Conservation (phyloP, 2,113 vertebrate genomes). For the Istiophorus platypterus region DNA sequence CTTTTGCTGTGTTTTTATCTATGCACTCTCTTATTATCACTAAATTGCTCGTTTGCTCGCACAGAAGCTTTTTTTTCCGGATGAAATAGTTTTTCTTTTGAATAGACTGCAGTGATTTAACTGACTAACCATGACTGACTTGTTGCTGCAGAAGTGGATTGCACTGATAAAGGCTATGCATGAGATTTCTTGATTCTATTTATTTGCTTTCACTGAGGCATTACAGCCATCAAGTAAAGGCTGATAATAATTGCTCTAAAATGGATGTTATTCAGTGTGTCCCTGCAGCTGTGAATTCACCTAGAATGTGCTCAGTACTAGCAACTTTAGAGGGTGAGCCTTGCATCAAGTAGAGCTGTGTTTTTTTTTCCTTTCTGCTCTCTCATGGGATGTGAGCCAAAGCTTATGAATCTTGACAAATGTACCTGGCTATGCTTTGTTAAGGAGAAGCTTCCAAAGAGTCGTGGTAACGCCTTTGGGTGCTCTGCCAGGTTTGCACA, state of each 20-base stretch:
- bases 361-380: slow-evolving; percentile 4
- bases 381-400: slow-evolving; percentile 68
- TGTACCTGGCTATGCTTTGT: slow-evolving; percentile 75
- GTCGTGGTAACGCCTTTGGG: slow-evolving; percentile 70
- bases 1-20: slow-evolving; percentile 1
- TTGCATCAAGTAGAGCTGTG: slow-evolving; percentile 26
- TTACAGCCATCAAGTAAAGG: slow-evolving; percentile 3
- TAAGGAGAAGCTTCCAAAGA: slow-evolving; percentile 61
- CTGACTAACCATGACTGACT: slow-evolving; percentile 34
- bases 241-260: slow-evolving; percentile 15
- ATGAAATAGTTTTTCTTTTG: slow-evolving; percentile 8
- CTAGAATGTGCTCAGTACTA: slow-evolving; percentile 18
- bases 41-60: background rate
- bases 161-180: slow-evolving; percentile 24
- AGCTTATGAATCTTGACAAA: slow-evolving; percentile 70
- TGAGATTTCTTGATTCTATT: slow-evolving; percentile 5
- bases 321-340: slow-evolving; percentile 39
- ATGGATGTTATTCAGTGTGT: slow-evolving; percentile 27
- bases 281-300: slow-evolving; percentile 25
- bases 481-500: slow-evolving; percentile 75
- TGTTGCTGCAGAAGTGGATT: slow-evolving; percentile 26
- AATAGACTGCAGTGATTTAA: slow-evolving; percentile 33
- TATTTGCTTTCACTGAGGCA: slow-evolving; percentile 21
- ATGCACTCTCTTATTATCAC: background rate
- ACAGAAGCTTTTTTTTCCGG: background rate